phyloP scores from a whole-genome alignment of 2,113 vertebrate species.

The Rafetus swinhoei region DNA sequence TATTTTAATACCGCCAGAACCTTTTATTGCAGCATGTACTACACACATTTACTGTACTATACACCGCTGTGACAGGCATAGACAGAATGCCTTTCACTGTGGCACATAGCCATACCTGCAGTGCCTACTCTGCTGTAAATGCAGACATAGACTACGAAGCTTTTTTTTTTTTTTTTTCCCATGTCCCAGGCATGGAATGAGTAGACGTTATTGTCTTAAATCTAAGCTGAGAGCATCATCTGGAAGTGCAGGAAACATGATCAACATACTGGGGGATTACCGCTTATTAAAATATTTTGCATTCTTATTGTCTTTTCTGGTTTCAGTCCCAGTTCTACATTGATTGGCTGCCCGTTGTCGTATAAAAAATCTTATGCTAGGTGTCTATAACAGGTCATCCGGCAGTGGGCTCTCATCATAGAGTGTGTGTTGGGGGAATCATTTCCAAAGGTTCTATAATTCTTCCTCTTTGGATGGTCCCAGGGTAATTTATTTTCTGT shows the following conservation, averaged over 20 bases:
- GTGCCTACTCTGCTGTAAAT: background rate
- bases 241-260: no score
- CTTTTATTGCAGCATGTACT: background rate
- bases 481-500: background rate
- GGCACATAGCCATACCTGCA: background rate
- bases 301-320: background rate
- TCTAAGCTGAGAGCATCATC: no score
- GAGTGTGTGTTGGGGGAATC: background rate
- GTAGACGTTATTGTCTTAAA: background rate
- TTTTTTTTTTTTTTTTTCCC: background rate
- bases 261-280: background rate
- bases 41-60: background rate
- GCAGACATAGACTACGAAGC: background rate
- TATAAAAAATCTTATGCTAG: background rate
- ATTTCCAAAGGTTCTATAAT: background rate
- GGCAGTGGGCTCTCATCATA: background rate
- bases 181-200: background rate
- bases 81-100: background rate
- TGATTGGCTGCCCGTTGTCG: background rate
- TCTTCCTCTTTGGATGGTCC: background rate
- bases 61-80: no score
- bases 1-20: background rate
- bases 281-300: background rate
- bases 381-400: background rate
- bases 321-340: background rate